These are phyloP conservation scores for Amphiprion clarkii DNA, from an alignment of 2,797 vertebrate genomes.

Conservation along the genomic window DNA sequence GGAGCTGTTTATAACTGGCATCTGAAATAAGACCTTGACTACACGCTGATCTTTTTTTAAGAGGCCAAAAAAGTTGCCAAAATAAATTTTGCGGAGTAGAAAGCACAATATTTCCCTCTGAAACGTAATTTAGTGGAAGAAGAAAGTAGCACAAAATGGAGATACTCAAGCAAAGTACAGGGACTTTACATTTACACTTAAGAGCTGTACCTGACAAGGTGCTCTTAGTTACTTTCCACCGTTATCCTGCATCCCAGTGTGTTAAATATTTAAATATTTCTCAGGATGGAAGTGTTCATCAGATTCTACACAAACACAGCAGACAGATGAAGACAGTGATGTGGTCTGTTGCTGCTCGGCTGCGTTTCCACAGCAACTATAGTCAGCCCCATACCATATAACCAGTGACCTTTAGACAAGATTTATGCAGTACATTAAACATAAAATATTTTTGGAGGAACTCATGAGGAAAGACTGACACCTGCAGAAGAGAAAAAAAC, in stretches of 20 bases:
- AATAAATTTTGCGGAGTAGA: too few relatives aligned
- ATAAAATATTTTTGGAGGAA: neutral
- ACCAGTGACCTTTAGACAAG: slow-evolving; percentile 39
- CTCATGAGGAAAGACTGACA: neutral
- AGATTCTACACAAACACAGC: neutral
- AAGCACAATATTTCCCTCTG: too few relatives aligned
- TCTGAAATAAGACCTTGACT: too few relatives aligned
- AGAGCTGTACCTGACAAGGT: too few relatives aligned
- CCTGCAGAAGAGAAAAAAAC: neutral
- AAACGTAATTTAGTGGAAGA: too few relatives aligned
- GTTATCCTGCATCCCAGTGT: neutral
- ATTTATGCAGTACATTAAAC: neutral
- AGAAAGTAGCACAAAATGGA: too few relatives aligned
- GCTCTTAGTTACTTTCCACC: too few relatives aligned
- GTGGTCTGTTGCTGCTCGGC: slow-evolving; percentile 33
- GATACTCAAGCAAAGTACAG: too few relatives aligned
- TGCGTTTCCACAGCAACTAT: slow-evolving; percentile 42
- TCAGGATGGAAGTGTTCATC: slow-evolving; percentile 10
- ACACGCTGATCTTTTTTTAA: too few relatives aligned
- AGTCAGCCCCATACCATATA: neutral
- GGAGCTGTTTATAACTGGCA: too few relatives aligned
- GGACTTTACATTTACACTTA: too few relatives aligned
- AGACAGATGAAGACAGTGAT: slow-evolving; percentile 52
- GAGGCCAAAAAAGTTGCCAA: too few relatives aligned
- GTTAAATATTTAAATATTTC: neutral